Conservation (phyloP, 2,888 invertebrate genomes). For the Heliconius cydno region DNA sequence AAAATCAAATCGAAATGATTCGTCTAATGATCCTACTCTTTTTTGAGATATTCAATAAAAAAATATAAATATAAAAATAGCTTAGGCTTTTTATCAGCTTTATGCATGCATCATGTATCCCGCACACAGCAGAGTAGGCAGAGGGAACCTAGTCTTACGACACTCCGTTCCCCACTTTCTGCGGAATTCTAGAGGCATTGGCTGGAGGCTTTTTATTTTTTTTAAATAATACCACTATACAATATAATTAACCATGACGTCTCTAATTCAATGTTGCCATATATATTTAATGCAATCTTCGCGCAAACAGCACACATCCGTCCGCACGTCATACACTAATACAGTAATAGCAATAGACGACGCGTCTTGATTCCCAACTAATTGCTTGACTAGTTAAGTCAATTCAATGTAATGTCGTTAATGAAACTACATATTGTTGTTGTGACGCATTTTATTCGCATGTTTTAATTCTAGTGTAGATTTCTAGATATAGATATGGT, state of each 20-base stretch:
- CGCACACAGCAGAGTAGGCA: no score
- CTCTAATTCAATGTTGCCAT: conserved; percentile 12
- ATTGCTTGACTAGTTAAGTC: conserved; percentile 72
- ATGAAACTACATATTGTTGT: conserved; percentile 55
- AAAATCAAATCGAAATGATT: no score
- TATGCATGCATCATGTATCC: no score
- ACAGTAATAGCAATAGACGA: conserved; percentile 36
- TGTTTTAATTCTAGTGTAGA: not conserved
- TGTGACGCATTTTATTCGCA: conserved; percentile 57
- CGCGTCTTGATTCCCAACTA: conserved; percentile 50
- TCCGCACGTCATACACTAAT: conserved; percentile 30
- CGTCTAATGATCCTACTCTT: no score
- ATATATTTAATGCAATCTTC: conserved; percentile 13
- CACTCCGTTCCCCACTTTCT: no score
- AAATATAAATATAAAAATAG: no score
- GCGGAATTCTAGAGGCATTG: no score
- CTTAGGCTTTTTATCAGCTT: no score
- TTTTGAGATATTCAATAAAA: no score
- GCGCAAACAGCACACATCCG: conserved; percentile 28
- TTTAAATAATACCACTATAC: no score
- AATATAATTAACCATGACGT: not conserved
- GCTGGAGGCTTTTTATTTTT: no score
- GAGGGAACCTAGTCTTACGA: no score
- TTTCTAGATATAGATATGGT: not conserved
- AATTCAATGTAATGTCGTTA: conserved; percentile 71